phyloP scores from a whole-genome alignment of 2,888 invertebrate species.

The Tenthredo amoena region DNA sequence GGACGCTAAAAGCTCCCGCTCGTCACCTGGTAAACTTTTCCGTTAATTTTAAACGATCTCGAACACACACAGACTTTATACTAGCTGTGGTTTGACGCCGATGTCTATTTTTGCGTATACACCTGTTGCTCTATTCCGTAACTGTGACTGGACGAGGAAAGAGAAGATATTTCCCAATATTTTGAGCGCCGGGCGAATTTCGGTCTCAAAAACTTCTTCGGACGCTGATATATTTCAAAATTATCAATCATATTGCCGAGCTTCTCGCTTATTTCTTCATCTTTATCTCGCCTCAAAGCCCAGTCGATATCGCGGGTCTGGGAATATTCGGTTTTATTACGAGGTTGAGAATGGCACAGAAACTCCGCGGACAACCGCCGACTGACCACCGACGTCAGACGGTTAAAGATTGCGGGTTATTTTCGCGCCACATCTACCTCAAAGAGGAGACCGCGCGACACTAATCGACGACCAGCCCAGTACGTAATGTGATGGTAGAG shows the following conservation, averaged over 20 bases:
- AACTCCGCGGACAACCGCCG: not conserved
- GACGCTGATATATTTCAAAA: not conserved
- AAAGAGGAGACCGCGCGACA: slow-evolving; percentile 38
- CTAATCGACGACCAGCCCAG: slow-evolving; percentile 15
- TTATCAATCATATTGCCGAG: no score
- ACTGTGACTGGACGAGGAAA: not conserved
- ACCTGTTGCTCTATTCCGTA: slow-evolving; percentile 41
- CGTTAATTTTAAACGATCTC: slow-evolving; percentile 36
- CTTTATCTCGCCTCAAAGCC: not conserved
- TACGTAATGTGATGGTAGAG: slow-evolving; percentile 27
- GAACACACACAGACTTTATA: not conserved
- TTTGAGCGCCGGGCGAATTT: not conserved
- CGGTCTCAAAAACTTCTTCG: not conserved
- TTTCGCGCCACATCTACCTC: slow-evolving; percentile 40
- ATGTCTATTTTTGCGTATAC: slow-evolving; percentile 38
- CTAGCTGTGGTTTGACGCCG: not conserved
- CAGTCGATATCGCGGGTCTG: not conserved
- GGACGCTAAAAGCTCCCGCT: not conserved
- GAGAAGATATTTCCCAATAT: slow-evolving; percentile 7
- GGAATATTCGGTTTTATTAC: not conserved
- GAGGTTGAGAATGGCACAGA: not conserved
- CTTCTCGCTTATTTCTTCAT: not conserved
- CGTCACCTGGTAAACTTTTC: slow-evolving; percentile 15
- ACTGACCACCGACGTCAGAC: slow-evolving; percentile 6
- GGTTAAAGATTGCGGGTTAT: slow-evolving; percentile 44